These are phyloP conservation scores for Mylabris phalerata DNA, from an alignment of 1,140 invertebrate genomes.

Conservation along the genomic window DNA sequence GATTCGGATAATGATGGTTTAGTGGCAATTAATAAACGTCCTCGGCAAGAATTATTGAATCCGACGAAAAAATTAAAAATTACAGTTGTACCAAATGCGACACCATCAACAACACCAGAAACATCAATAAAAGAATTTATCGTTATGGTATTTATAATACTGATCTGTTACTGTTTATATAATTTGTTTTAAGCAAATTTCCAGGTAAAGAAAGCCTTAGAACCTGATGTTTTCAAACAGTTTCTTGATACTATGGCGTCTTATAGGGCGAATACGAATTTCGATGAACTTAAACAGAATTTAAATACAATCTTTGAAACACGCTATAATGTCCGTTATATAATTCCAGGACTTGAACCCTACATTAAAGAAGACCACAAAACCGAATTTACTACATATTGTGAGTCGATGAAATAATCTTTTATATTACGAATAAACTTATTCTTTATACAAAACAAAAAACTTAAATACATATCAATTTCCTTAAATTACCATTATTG, in stretches of 20 bases:
- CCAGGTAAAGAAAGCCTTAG: constrained; percentile 41
- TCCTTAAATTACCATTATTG: no score
- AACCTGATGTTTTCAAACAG: constrained; percentile 47
- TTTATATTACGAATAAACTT: constrained; percentile 7
- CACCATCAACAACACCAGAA: not conserved
- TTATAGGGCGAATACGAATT: constrained; percentile 52
- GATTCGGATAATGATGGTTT: not conserved
- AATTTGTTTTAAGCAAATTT: constrained; percentile 6
- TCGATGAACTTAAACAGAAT: constrained; percentile 45
- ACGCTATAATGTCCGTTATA: constrained; percentile 48
- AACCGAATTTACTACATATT: constrained; percentile 47
- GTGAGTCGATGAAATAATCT: constrained; percentile 31
- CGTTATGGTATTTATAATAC: constrained; percentile 26
- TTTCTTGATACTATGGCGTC: constrained; percentile 52
- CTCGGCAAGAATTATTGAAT: constrained; percentile 21
- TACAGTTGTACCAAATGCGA: constrained; percentile 47
- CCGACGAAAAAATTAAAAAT: constrained; percentile 43
- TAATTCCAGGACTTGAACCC: constrained; percentile 54
- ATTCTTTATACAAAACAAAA: no score
- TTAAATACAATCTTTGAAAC: constrained; percentile 48
- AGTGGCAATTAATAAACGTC: constrained; percentile 37
- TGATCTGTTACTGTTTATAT: constrained; percentile 38
- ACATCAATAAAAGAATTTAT: constrained; percentile 28
- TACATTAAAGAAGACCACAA: constrained; percentile 53
- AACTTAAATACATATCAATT: no score